Evolutionary conservation across 2,888 invertebrate species (phyloP).

Genomic region (Stenolophus ochropezus): DNA sequence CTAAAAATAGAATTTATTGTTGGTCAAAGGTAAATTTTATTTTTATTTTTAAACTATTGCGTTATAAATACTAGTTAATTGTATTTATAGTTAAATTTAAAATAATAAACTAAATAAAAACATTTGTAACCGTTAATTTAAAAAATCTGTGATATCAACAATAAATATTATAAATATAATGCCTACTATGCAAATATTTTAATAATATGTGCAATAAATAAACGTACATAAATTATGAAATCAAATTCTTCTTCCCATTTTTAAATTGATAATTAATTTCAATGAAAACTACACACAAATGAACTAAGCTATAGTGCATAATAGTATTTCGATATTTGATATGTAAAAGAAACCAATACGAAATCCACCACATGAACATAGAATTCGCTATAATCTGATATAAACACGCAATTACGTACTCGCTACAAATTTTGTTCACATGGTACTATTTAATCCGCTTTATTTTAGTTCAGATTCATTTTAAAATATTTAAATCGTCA

Average conservation of each 20-base stretch:
- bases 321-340: constrained; percentile 17
- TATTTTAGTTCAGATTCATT: constrained; percentile 25
- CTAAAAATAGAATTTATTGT: constrained; percentile 58
- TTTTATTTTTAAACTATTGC: not conserved
- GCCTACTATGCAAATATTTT: not conserved
- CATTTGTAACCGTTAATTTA: not conserved
- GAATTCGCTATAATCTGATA: constrained; percentile 35
- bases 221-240: not conserved
- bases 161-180: not conserved
- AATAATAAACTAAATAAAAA: constrained; percentile 3
- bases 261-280: not conserved
- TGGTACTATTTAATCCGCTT: not conserved
- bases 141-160: not conserved
- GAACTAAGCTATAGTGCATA: not conserved
- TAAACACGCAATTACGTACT: constrained; percentile 46
- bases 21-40: constrained; percentile 59
- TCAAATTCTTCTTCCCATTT: not conserved
- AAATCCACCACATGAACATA: constrained; percentile 6
- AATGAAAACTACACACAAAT: not conserved
- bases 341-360: constrained; percentile 12
- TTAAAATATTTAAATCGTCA: not conserved
- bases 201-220: constrained; percentile 16
- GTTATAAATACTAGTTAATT: not conserved
- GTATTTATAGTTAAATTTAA: not conserved
- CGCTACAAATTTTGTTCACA: constrained; percentile 12